Conservation (phyloP, 2,113 vertebrate species). For the Tonatia bakeri region DNA sequence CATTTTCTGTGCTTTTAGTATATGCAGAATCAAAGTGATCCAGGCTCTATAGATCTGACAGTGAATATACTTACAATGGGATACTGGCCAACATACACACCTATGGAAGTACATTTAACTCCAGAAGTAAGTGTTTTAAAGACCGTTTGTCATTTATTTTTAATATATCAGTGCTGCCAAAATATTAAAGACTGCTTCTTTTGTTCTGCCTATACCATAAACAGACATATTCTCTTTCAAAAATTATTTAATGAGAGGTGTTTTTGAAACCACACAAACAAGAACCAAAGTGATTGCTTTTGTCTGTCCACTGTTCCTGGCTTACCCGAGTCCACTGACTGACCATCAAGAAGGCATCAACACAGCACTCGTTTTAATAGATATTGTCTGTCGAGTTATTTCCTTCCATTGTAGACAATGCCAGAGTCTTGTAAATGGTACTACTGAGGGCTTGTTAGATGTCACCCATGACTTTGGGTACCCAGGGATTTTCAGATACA, state of each 20-base stretch:
- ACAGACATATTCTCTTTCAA: neutral
- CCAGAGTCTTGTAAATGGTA: neutral
- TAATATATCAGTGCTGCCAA: neutral
- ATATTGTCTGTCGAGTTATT: neutral
- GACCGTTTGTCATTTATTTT: neutral
- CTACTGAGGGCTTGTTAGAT: neutral
- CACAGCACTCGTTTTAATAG: no score
- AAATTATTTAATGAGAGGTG: no score
- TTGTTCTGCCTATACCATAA: neutral
- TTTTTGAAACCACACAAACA: neutral
- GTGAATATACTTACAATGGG: slow-evolving; percentile 89
- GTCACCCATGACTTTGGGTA: neutral
- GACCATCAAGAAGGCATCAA: neutral
- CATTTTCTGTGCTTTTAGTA: slow-evolving; percentile 72
- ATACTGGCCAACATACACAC: slow-evolving; percentile 87
- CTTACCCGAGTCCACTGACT: neutral
- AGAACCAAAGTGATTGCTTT: neutral
- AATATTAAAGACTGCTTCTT: neutral
- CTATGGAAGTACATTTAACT: slow-evolving; percentile 86
- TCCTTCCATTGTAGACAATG: fast-evolving
- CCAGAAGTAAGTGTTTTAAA: slow-evolving; percentile 80
- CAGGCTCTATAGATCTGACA: slow-evolving; percentile 86
- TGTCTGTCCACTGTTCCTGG: neutral
- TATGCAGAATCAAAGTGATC: slow-evolving; percentile 86
- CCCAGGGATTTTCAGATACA: neutral